Base-by-base conservation (phyloP, 1,140 invertebrate genomes). In the Ditylenchus dipsaci region DNA sequence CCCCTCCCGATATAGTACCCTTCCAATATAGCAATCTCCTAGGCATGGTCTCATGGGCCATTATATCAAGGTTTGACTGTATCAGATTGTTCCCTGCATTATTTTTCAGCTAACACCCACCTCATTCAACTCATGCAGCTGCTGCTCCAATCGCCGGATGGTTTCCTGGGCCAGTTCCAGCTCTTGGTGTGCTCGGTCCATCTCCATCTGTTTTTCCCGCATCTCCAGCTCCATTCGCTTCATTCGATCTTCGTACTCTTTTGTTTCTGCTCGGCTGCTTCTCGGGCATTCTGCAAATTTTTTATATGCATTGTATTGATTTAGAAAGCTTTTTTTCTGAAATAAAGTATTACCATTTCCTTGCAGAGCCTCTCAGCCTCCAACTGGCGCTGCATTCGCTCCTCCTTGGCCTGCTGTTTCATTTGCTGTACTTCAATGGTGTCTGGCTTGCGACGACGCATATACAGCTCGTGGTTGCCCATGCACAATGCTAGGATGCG, bases 341-440 rank as follows among this genome's bases (percentile, higher is more conserved):
- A n/a, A n/a, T 38, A 38, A 38, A 38, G 33, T 38, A 38, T 38
- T 38, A 38, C 63, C 68, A 1, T 71, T 60, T 72, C 23, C n/a
- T 27, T 74, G 15, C 26, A 69, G 11, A 75, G 53, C 27, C 78
- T 63, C 61, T 78, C 78, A 58, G 80, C 76, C 60, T 81, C 78
- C 60, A 81, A n/a, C 33, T 78, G 76, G 3, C 74, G 73, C 23
- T 75, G 74, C 76, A 67, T 79, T 19, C 79, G 61, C 49, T 81
- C 77, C 30, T 81, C 78, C 27, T 90, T 87, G 13, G 93, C 93
- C 87, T 97, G 93, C 67, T 93, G 91, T 86, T 97, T 97, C 94
- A 97, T 97, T 85, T 97, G 94, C 85, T 97, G 94, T 8, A 88
- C 93, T 85, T 97, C 94, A 83, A 97, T 97, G n/a, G 93, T 93